Evolutionary conservation across 2,888 invertebrate genomes (phyloP).

Genomic region (Sacculina carcini): DNA sequence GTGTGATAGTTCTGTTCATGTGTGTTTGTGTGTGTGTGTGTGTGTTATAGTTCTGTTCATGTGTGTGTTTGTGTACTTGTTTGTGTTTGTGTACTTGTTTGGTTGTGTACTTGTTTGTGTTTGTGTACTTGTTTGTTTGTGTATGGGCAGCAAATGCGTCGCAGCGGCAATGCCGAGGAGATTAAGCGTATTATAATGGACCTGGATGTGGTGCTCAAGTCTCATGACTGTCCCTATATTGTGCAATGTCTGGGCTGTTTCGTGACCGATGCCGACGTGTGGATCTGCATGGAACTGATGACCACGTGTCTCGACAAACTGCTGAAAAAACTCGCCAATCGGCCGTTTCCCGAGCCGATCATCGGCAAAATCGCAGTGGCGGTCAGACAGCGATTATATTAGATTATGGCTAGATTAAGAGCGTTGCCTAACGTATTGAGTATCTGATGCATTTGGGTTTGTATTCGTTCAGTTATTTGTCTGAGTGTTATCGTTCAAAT

Average conservation of each 20-base stretch:
- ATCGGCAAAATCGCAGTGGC: conserved; percentile 91
- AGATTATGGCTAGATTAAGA: background rate
- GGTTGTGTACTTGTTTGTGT: background rate
- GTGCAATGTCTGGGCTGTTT: conserved; percentile 94
- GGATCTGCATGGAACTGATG: conserved; percentile 99
- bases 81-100: background rate
- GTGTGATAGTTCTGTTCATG: background rate
- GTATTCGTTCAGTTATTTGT: too few species aligned
- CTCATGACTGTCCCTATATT: conserved; percentile 86
- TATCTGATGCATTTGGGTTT: too few species aligned
- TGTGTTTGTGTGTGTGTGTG: too few species aligned
- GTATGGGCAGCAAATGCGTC: conserved; percentile 56
- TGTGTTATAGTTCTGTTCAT: too few species aligned
- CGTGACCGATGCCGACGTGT: conserved; percentile 87
- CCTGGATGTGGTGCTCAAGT: conserved; percentile 88
- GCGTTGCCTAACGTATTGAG: background rate
- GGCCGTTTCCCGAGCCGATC: conserved; percentile 83
- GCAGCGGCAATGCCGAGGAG: conserved; percentile 86
- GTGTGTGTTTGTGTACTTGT: too few species aligned
- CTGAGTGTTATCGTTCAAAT: too few species aligned
- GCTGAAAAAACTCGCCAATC: conserved; percentile 43
- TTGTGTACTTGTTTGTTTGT: background rate
- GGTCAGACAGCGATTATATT: conserved; percentile 37
- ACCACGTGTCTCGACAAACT: conserved; percentile 94
- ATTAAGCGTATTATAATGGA: conserved; percentile 97